A percentile compares a stretch with the other conserved stretches of the same genome.
Evolutionary conservation across 2,797 vertebrate genomes (phyloP).

Genomic region (Poeciliopsis paucimaculata): DNA sequence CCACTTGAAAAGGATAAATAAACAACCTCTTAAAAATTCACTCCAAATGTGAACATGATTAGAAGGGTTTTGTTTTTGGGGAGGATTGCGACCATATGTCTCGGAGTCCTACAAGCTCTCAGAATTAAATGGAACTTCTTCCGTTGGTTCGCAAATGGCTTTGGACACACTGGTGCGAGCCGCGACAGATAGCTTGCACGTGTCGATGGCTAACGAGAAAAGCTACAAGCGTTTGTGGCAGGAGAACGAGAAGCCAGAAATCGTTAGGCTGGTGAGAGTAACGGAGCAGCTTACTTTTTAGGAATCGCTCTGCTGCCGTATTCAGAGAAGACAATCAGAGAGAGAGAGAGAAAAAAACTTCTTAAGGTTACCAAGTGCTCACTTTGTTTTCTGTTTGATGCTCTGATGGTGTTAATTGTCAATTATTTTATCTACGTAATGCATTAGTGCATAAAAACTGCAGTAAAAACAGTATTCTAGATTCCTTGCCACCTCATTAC

Average conservation of each 20-base stretch:
- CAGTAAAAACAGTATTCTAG: not conserved
- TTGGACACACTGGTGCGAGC: conserved; percentile 13
- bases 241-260: conserved; percentile 31
- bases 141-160: conserved; percentile 24
- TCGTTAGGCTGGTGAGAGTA: conserved; percentile 43
- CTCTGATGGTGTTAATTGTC: not conserved
- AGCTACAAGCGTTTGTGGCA: conserved; percentile 33
- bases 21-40: conserved; percentile 29
- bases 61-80: conserved; percentile 8
- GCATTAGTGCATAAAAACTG: not conserved
- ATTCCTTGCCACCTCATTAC: too few species aligned
- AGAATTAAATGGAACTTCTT: conserved; percentile 25
- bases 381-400: not conserved
- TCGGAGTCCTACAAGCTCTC: conserved; percentile 11
- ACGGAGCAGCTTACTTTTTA: conserved; percentile 41
- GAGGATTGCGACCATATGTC: conserved; percentile 50
- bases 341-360: too few species aligned
- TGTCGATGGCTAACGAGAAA: conserved; percentile 43
- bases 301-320: not conserved
- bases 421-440: not conserved
- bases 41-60: conserved; percentile 28
- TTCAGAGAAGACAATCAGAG: not conserved
- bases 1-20: conserved; percentile 19
- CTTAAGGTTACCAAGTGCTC: not conserved
- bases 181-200: conserved; percentile 52